Evolutionary conservation across 2,888 invertebrate genomes (phyloP), one percentile per base, ranked within the genome.

Genomic region (Andrena praecox): DNA sequence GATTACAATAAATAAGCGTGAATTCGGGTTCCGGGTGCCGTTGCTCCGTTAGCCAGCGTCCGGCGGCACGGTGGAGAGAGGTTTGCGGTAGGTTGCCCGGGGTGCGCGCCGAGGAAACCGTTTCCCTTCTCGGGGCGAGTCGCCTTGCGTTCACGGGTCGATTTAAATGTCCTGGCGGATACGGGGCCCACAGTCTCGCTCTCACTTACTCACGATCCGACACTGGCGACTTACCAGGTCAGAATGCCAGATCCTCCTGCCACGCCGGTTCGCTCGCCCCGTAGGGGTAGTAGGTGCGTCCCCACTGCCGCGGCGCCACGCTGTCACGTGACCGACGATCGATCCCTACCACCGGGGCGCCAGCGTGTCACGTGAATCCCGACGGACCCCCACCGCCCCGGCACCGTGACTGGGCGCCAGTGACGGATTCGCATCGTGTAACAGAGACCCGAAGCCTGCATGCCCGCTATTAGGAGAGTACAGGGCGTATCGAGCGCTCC

Each of bases 221-320:
- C 93, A 90, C 93, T 92, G 93, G 92, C 90, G 90, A 91, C 93
- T 92, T 92, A 92, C 93, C 93, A 93, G 93, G 93, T 93, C 93
- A 92, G 93, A 93, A 93, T 93, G 92, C 90, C 87, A 90, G 77
- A 81, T 80, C 54, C 48, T 83, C 74, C 75, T 75, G 72, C 59
- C 75, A 82, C 72, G 82, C 74, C 80, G 78, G 71, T 70, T 82
- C 84, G 81, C 73, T 66, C 77, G 71, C 52, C 52, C 50, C 84
- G 73, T 79, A 79, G 80, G 87, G 80, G 85, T 62, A 82, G 82
- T 78, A 78, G 72, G 63, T 75, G 67, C 68, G 74, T 78, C 85
- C 85, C 86, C 81, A 75, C 85, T 63, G 63, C 27, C 35, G 29
- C 77, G 79, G 78, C 83, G 82, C 85, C 81, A 80, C 59, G 35